Conservation (phyloP, 1,140 invertebrate species). For the Chionoecetes opilio region DNA sequence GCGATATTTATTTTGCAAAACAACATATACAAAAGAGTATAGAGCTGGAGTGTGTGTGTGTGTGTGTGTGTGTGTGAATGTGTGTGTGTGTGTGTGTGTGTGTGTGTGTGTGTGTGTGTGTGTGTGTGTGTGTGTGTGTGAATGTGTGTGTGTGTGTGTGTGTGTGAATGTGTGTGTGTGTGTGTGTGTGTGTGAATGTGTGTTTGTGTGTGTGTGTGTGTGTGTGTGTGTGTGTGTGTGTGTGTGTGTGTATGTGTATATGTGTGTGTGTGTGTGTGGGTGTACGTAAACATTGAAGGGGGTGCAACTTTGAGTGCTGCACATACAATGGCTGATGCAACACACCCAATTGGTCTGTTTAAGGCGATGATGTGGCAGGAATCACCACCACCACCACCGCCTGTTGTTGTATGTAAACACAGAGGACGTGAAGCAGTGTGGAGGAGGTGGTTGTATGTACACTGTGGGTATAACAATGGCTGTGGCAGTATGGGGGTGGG, state of each 20-base stretch:
- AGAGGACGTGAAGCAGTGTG: background rate
- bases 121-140: constrained; percentile 3
- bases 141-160: constrained; percentile 25
- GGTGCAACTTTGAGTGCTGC: background rate
- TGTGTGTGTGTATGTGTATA: background rate
- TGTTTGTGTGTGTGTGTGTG: constrained; percentile 19
- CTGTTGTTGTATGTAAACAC: constrained; percentile 32
- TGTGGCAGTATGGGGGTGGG: background rate
- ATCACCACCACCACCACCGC: background rate
- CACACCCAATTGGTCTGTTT: background rate
- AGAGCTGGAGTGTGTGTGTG: background rate
- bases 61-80: constrained; percentile 33
- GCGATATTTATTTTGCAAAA: constrained; percentile 37
- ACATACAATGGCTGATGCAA: background rate
- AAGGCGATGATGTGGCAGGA: background rate
- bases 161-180: background rate
- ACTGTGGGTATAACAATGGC: background rate
- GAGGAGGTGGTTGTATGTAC: background rate
- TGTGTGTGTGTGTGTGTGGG: constrained; percentile 37
- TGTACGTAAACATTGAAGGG: background rate
- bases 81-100: constrained; percentile 22
- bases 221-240: background rate
- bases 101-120: background rate
- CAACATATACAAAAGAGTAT: background rate
- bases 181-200: constrained; percentile 1